phyloP scores from a whole-genome alignment of 2,113 vertebrate genomes.

The Entomyzon cyanotis region DNA sequence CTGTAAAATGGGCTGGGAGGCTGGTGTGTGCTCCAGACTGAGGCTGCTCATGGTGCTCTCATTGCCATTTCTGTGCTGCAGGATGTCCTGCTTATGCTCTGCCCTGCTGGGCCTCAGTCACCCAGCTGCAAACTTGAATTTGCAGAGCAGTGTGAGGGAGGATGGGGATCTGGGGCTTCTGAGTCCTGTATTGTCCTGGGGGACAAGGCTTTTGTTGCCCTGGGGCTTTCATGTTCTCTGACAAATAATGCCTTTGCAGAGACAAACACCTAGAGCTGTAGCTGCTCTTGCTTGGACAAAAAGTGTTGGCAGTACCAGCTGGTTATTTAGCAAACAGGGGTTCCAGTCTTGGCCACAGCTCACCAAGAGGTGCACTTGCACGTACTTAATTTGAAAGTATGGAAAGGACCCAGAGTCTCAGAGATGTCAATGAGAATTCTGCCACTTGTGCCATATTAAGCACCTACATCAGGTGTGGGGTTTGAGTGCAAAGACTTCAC shows the following conservation, averaged over 20 bases:
- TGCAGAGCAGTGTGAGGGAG: neutral
- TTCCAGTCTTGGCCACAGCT: neutral
- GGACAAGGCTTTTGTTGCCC: neutral
- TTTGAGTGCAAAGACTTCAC: neutral
- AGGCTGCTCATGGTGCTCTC: neutral
- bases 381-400: neutral
- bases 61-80: neutral
- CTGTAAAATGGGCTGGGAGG: neutral
- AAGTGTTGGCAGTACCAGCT: neutral
- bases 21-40: neutral
- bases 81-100: neutral
- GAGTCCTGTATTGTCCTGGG: neutral
- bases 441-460: neutral
- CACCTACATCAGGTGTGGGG: neutral
- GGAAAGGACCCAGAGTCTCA: neutral
- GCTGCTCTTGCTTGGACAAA: neutral
- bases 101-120: neutral
- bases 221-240: fast-evolving
- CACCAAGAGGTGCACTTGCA: neutral
- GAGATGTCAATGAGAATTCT: neutral
- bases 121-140: neutral
- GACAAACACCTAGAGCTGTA: neutral
- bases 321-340: neutral
- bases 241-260: neutral
- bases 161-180: neutral